Evolutionary conservation across 2,888 invertebrate species (phyloP), one percentile per base, ranked within the genome.

Genomic region (Rugalucina vietnamica): DNA sequence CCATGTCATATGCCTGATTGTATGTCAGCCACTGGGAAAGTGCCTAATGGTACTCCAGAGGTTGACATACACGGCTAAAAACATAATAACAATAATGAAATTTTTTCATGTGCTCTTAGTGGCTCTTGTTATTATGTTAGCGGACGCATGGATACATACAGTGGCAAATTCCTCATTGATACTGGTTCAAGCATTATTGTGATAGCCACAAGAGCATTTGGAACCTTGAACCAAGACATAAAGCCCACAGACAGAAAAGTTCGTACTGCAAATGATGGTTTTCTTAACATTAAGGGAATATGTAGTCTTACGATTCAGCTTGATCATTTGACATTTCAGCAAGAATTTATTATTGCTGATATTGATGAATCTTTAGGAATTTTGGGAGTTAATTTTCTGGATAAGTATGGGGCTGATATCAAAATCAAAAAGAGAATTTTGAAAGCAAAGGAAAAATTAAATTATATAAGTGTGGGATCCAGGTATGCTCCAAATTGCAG

Each of bases 391-490:
- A 39, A 70, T 70, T 70, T 70, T 72, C 24, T 72, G 5, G 72
- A 72, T 39, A 12, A 37, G 5, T 5, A 39, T 29, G 27, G 39
- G 14, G 72, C 72, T 24, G 43, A 39, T 72, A 1, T 72, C 3
- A 72, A 37, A 49, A 72, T 72, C 4, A 29, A n/a, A 1, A 72
- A 72, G 39, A 72, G 29, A 43, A 5, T 43, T 37, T 72, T 72
- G 24, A 72, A 72, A 43, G 39, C 72, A 27, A 72, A 49, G 72
- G 72, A 2, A 72, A 72, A 39, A 29, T 72, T n/a, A 39, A 49
- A 29, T 18, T 72, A n/a, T 43, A 72, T 29, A 65, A 34, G 34
- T 4, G 34, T 18, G 65, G 65, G 4, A 57, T 27, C 1, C 29
- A 14, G n/a, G n/a, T 57, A 27, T 57, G 5, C 4, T 57, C 1